Evolutionary conservation across 2,797 vertebrate species (phyloP).

Genomic region (Oryzias dopingdopingensis): DNA sequence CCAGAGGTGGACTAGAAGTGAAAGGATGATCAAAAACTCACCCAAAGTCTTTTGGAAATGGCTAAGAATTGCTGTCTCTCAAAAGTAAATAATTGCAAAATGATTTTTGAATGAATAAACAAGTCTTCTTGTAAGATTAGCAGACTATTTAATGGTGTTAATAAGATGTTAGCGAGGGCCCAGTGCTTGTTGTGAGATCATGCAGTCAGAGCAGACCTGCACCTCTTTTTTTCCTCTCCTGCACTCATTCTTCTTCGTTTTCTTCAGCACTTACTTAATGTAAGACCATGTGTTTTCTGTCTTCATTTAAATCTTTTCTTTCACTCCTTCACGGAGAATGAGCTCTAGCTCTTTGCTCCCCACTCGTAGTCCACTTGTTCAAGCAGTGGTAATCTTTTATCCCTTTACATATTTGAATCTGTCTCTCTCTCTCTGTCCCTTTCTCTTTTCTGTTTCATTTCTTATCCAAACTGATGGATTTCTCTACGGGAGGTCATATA

Average conservation of each 20-base stretch:
- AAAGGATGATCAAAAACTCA: neutral
- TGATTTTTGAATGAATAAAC: too few relatives aligned
- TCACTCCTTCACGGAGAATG: conserved; percentile 38
- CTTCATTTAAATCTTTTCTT: conserved; percentile 50
- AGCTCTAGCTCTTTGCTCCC: conserved; percentile 16
- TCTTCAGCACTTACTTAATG: conserved; percentile 35
- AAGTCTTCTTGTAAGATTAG: neutral
- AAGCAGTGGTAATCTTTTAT: conserved; percentile 35
- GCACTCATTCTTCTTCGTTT: conserved; percentile 33
- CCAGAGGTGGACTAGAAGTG: neutral
- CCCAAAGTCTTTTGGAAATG: neutral
- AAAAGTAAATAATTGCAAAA: too few relatives aligned
- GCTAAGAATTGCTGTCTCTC: too few relatives aligned
- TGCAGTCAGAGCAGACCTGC: conserved; percentile 21
- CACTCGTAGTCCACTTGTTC: conserved; percentile 10
- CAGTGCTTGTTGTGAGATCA: conserved; percentile 7
- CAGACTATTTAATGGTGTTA: neutral
- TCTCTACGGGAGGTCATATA: conserved; percentile 65
- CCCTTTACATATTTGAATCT: conserved; percentile 21
- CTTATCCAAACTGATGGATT: conserved; percentile 65
- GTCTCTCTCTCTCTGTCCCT: conserved; percentile 16
- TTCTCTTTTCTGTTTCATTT: conserved; percentile 38
- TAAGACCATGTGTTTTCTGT: conserved; percentile 41
- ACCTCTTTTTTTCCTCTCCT: conserved; percentile 10
- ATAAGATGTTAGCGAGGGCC: neutral